Percentiles rank a stretch among this genome's conserved stretches.
Conservation (phyloP, 1,140 invertebrate species). For the Cheumatopsyche charites region DNA sequence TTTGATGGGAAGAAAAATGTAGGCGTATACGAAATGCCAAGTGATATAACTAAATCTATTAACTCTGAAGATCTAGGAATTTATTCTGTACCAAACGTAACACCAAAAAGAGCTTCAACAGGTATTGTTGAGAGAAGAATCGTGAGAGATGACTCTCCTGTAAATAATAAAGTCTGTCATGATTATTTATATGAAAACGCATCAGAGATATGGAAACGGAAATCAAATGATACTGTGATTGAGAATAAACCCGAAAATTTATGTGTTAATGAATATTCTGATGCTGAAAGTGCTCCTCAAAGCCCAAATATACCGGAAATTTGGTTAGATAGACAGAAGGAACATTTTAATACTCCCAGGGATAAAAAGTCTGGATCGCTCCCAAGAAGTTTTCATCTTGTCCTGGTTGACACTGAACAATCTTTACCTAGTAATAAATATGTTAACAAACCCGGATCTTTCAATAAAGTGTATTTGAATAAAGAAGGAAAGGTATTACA, state of each 20-base stretch:
- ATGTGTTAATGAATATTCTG: constrained; percentile 37
- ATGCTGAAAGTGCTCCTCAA: constrained; percentile 51
- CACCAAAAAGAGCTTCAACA: constrained; percentile 53
- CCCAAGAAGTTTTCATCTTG: constrained; percentile 76
- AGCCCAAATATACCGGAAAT: constrained; percentile 61
- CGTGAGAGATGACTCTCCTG: constrained; percentile 15
- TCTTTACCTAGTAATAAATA: not conserved
- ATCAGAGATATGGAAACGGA: constrained; percentile 47
- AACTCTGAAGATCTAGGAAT: constrained; percentile 53
- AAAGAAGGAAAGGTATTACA: constrained; percentile 62
- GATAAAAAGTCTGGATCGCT: constrained; percentile 76
- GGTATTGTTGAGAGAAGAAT: constrained; percentile 36
- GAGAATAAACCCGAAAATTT: constrained; percentile 34
- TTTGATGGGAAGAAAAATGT: constrained; percentile 56
- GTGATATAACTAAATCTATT: constrained; percentile 28
- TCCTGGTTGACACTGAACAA: constrained; percentile 55
- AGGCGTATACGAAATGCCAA: constrained; percentile 41
- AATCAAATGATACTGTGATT: constrained; percentile 45
- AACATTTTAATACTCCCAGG: constrained; percentile 60
- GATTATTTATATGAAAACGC: constrained; percentile 39
- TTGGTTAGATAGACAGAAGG: constrained; percentile 61
- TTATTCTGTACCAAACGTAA: constrained; percentile 57
- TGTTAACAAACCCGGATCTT: constrained; percentile 59
- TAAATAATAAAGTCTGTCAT: constrained; percentile 11
- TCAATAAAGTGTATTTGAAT: constrained; percentile 60